phyloP scores from a whole-genome alignment of 2,888 invertebrate genomes.

The Tridacna crocea region DNA sequence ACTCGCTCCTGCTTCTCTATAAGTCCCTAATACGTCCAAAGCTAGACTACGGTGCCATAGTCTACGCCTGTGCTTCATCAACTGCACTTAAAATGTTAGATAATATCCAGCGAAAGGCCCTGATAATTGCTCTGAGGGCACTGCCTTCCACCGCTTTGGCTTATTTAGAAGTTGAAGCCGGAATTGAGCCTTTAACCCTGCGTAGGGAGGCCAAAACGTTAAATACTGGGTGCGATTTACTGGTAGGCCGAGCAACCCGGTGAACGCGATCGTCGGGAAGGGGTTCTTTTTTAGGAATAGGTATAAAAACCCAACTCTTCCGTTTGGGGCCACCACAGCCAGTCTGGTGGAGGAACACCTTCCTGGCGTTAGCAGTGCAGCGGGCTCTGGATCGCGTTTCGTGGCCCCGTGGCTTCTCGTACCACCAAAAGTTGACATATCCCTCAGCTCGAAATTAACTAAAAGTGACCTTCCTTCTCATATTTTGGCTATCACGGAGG shows the following conservation, averaged over 20 bases:
- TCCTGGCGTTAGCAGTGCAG: neutral
- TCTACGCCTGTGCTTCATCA: conserved; percentile 5
- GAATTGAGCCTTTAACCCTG: neutral
- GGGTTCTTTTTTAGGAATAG: neutral
- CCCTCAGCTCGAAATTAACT: neutral
- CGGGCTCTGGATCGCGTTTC: neutral
- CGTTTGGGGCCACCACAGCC: neutral
- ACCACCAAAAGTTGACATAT: neutral
- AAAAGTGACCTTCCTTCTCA: neutral
- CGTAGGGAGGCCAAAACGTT: conserved; percentile 3
- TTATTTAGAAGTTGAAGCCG: neutral
- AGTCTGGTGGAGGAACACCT: neutral
- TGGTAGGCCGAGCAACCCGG: neutral
- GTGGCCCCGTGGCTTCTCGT: conserved; percentile 1
- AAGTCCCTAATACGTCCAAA: conserved; percentile 25
- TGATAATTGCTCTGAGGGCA: conserved; percentile 22
- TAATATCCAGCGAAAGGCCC: conserved; percentile 14
- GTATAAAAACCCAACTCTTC: neutral
- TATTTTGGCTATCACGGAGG: neutral
- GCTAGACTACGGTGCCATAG: conserved; percentile 24
- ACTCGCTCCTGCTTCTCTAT: conserved; percentile 18
- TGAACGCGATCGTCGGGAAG: conserved; percentile 10
- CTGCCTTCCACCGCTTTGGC: neutral
- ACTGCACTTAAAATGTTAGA: neutral
- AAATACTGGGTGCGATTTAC: conserved; percentile 8